A percentile compares a stretch with the other conserved stretches of the same genome.
These are phyloP conservation scores for Chaenogobius annularis DNA, from an alignment of 2,113 vertebrate genomes.

Conservation along the genomic window DNA sequence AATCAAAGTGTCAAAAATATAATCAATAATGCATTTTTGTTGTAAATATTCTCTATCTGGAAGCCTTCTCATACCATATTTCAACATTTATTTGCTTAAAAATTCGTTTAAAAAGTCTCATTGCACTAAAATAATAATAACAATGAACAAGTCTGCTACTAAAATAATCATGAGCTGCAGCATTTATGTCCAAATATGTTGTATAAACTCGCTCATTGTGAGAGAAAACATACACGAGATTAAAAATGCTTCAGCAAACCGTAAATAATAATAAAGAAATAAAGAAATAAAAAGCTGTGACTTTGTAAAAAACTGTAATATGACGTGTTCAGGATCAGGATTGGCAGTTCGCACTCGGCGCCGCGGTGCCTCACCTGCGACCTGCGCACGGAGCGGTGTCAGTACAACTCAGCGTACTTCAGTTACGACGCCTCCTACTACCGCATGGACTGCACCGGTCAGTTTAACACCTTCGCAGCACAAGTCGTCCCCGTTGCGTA, in stretches of 20 bases:
- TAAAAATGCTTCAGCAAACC: background rate
- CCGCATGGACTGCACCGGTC: conserved; percentile 89
- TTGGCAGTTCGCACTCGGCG: conserved; percentile 64
- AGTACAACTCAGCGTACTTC: conserved; percentile 89
- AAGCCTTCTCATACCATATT: no score
- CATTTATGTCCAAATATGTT: no score
- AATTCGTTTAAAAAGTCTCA: no score
- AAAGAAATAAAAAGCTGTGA: background rate
- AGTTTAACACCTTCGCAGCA: conserved; percentile 63
- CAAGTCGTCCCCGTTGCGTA: background rate
- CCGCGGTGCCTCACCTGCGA: conserved; percentile 86
- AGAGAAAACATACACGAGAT: no score
- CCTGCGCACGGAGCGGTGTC: conserved; percentile 82
- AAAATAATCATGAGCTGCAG: no score
- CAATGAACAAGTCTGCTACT: no score
- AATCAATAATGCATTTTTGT: no score
- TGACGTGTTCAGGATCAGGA: conserved; percentile 74
- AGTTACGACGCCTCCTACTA: conserved; percentile 86
- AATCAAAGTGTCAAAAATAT: no score
- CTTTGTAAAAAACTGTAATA: background rate
- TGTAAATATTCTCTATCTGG: no score
- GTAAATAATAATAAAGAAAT: background rate
- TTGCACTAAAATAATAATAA: no score
- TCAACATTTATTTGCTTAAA: no score
- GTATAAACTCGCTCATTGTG: no score